Conservation (phyloP, 2,797 vertebrate genomes). For the Champsocephalus esox region DNA sequence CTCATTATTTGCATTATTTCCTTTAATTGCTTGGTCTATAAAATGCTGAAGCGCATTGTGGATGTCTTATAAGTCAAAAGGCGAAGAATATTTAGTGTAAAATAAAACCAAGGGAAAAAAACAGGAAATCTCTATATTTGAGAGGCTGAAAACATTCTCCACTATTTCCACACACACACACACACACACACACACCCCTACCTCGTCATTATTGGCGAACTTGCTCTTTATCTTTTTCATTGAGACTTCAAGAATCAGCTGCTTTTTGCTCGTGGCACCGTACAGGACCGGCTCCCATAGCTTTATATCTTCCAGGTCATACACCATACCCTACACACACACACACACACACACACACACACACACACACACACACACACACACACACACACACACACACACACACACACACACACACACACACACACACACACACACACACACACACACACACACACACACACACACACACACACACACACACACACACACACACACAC, state of each 20-base stretch:
- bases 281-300: conserved; percentile 89
- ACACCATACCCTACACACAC: conserved; percentile 85
- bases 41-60: too few relatives aligned
- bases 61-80: too few relatives aligned
- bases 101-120: too few relatives aligned
- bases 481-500: too few relatives aligned
- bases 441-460: conserved; percentile 29
- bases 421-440: background rate
- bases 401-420: too few relatives aligned
- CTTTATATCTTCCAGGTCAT: conserved; percentile 86
- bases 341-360: too few relatives aligned
- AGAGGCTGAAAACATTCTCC: too few relatives aligned
- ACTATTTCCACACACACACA: background rate
- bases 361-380: conserved; percentile 31
- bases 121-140: too few relatives aligned
- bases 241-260: conserved; percentile 60
- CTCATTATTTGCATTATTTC: too few relatives aligned
- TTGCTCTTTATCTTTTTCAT: conserved; percentile 40
- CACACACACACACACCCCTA: conserved; percentile 5
- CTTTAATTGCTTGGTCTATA: too few relatives aligned
- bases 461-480: conserved; percentile 10
- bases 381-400: conserved; percentile 12
- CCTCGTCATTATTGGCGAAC: conserved; percentile 49
- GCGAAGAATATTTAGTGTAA: too few relatives aligned
- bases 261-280: conserved; percentile 57